Conservation (phyloP, 2,113 vertebrate species). For the Astur gentilis region DNA sequence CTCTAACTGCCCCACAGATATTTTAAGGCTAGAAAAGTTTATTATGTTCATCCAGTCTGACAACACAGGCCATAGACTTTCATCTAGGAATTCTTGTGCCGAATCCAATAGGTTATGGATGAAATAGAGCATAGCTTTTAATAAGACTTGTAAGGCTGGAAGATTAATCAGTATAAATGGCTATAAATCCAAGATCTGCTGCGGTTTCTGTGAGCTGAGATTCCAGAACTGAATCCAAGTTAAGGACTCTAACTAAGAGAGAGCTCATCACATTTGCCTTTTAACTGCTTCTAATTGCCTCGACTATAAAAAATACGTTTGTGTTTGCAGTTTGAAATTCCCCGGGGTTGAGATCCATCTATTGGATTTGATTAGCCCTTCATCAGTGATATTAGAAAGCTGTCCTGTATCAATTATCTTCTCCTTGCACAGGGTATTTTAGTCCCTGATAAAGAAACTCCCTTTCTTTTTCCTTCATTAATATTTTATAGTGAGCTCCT, state of each 20-base stretch:
- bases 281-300: background rate
- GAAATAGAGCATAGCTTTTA: background rate
- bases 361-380: background rate
- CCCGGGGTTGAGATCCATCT: background rate
- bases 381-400: background rate
- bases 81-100: background rate
- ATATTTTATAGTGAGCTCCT: background rate
- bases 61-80: background rate
- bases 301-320: background rate
- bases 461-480: background rate
- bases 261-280: background rate
- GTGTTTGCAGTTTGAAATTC: background rate
- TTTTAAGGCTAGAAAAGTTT: background rate
- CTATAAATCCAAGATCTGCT: background rate
- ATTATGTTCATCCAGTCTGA: background rate
- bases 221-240: background rate
- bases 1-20: background rate
- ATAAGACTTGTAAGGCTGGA: background rate
- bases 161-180: background rate
- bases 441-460: background rate
- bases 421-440: background rate
- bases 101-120: background rate
- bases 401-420: background rate
- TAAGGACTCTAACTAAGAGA: background rate
- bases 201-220: background rate